A percentile compares a stretch with the other conserved stretches of the same genome.
Conservation (phyloP, 2,888 invertebrate genomes). For the Drosophila hamatofila region DNA sequence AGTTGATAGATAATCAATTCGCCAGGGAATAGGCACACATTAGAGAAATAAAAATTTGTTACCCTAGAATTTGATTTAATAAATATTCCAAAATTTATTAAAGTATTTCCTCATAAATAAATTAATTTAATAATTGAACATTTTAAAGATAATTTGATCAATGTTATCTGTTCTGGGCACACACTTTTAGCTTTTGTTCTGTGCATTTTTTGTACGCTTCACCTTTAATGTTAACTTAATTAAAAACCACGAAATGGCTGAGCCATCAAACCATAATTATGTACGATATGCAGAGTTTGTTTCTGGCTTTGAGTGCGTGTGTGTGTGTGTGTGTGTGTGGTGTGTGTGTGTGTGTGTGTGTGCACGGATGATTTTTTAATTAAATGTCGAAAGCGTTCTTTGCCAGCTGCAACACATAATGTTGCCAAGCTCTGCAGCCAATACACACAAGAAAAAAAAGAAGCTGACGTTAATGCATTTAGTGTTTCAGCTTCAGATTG, state of each 20-base stretch:
- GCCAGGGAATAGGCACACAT: too few species aligned
- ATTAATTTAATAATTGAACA: background rate
- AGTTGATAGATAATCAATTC: too few species aligned
- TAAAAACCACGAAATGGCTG: conserved; percentile 37
- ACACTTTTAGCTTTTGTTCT: background rate
- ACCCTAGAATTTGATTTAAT: too few species aligned
- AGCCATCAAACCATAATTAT: conserved; percentile 15
- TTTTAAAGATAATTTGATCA: background rate
- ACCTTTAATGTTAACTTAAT: conserved; percentile 38
- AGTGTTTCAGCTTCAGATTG: conserved; percentile 13
- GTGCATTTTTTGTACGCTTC: background rate
- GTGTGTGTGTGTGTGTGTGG: background rate
- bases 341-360: conserved; percentile 1
- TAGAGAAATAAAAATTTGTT: too few species aligned
- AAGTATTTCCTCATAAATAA: background rate
- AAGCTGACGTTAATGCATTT: conserved; percentile 53
- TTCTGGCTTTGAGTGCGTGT: conserved; percentile 6
- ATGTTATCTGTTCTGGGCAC: background rate
- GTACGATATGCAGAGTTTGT: conserved; percentile 13
- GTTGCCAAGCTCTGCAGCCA: conserved; percentile 2
- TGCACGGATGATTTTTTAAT: conserved; percentile 46
- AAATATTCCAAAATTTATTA: background rate
- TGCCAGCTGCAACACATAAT: conserved; percentile 3
- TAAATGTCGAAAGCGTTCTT: conserved; percentile 47
- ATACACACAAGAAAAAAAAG: background rate